A percentile compares a stretch with the other conserved stretches of the same genome.
phyloP scores from a whole-genome alignment of 2,113 vertebrate genomes.

The Bothrops jararaca region DNA sequence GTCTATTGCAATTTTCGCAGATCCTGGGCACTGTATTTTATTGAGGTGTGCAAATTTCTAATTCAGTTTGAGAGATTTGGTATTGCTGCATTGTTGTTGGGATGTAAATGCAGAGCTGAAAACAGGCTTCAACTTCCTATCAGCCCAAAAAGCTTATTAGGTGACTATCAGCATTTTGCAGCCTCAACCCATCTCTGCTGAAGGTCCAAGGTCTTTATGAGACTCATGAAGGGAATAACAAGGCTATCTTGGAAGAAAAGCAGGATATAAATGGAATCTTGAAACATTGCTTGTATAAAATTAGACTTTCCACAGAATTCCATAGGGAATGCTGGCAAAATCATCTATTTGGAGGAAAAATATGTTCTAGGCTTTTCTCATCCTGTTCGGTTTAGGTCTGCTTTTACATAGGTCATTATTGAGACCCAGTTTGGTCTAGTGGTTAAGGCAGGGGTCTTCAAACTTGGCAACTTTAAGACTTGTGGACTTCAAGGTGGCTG shows the following conservation, averaged over 20 bases:
- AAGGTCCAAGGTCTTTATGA: neutral
- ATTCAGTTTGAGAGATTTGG: neutral
- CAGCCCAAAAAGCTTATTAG: neutral
- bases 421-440: neutral
- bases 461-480: too few species aligned
- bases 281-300: neutral
- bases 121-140: neutral
- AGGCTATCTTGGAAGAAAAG: neutral
- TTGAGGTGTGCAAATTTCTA: neutral
- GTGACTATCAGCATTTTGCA: neutral
- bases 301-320: neutral
- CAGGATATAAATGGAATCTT: neutral
- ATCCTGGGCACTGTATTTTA: neutral
- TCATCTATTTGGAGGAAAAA: neutral
- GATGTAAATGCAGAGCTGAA: neutral
- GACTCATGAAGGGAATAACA: neutral
- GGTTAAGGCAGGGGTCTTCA: neutral
- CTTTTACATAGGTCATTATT: neutral
- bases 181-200: neutral
- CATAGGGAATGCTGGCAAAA: neutral
- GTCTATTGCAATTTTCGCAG: neutral
- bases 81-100: neutral
- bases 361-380: neutral
- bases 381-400: neutral
- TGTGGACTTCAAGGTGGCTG: too few species aligned